Percentiles rank a stretch among this genome's conserved stretches.
These are phyloP conservation scores for Mycetomoellerius zeteki DNA, from an alignment of 1,140 invertebrate species.

Conservation along the genomic window DNA sequence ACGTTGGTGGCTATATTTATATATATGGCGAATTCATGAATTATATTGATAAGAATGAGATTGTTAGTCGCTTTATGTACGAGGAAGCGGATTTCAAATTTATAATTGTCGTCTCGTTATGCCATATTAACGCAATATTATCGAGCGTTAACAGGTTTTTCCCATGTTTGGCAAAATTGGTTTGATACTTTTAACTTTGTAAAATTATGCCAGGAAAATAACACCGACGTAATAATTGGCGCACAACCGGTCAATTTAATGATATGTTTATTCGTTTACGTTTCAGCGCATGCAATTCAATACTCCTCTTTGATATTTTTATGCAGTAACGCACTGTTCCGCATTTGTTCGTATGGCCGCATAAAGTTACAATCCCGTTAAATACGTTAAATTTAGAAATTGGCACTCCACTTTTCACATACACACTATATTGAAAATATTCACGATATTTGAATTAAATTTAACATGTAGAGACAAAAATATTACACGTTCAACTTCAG, in stretches of 20 bases:
- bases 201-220: conserved; percentile 12
- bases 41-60: conserved; percentile 9
- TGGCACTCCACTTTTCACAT: not conserved
- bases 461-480: not conserved
- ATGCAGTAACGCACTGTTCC: not conserved
- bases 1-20: not conserved
- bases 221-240: conserved; percentile 4
- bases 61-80: not conserved
- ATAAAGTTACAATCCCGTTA: conserved; percentile 36
- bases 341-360: not conserved
- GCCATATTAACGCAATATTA: not conserved
- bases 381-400: conserved; percentile 58
- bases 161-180: not conserved
- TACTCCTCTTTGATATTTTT: conserved; percentile 35
- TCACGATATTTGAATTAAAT: not conserved
- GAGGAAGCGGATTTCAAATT: conserved; percentile 6
- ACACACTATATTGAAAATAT: not conserved
- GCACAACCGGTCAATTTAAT: conserved; percentile 6
- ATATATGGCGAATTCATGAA: not conserved
- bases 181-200: conserved; percentile 35
- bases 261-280: conserved; percentile 42
- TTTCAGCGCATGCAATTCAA: not conserved
- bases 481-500: not conserved
- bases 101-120: not conserved
- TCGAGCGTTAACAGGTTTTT: conserved; percentile 4